Conservation (phyloP, 2,797 vertebrate genomes). For the Salmo trutta region DNA sequence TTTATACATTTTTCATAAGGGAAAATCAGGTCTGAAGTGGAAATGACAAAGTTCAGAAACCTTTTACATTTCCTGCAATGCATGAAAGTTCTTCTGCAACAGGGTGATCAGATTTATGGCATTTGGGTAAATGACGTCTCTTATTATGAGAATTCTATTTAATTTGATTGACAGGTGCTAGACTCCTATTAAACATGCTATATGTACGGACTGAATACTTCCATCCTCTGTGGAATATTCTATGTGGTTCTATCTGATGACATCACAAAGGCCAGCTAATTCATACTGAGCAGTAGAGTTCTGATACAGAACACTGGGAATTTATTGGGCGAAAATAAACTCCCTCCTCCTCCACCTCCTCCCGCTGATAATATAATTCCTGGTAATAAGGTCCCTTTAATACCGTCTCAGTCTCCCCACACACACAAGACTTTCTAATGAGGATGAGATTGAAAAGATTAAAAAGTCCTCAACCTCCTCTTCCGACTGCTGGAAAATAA, state of each 20-base stretch:
- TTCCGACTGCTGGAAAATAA: slow-evolving; percentile 65
- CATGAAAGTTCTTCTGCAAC: too few species aligned
- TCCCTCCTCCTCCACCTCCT: neutral
- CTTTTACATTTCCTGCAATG: too few species aligned
- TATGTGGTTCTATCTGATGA: slow-evolving; percentile 69
- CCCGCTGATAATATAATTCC: neutral
- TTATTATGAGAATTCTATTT: neutral
- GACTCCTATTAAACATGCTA: slow-evolving; percentile 74
- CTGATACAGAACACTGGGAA: neutral
- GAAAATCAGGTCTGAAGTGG: too few species aligned
- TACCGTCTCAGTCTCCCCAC: neutral
- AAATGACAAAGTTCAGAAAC: too few species aligned
- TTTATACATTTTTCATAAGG: too few species aligned
- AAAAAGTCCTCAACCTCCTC: slow-evolving; percentile 73
- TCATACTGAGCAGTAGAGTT: slow-evolving; percentile 61
- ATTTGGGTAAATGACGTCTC: neutral
- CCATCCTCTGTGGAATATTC: slow-evolving; percentile 64
- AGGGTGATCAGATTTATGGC: neutral
- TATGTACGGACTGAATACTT: slow-evolving; percentile 49
- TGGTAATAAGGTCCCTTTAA: slow-evolving; percentile 1
- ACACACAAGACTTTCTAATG: slow-evolving; percentile 61
- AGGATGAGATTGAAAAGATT: slow-evolving; percentile 73
- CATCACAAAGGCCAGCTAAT: slow-evolving; percentile 56
- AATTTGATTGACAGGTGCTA: slow-evolving; percentile 74
- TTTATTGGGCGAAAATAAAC: neutral